These are phyloP conservation scores for Auanema sp. DNA, from an alignment of 2,888 invertebrate species.

Conservation along the genomic window DNA sequence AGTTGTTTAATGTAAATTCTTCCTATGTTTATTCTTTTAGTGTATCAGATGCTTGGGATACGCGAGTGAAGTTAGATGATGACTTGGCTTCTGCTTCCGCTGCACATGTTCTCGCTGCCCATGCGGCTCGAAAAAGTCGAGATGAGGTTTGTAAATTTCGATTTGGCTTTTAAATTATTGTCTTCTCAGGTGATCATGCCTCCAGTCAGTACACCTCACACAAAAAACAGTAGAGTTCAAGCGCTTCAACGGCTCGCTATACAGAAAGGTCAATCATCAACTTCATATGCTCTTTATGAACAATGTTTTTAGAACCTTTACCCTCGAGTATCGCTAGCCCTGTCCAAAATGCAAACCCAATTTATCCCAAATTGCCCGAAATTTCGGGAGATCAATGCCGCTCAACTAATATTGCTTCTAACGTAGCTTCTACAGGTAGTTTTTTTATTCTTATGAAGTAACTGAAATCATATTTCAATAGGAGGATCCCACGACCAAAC, in stretches of 20 bases:
- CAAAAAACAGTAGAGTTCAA: slow-evolving; percentile 56
- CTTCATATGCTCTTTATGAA: neutral
- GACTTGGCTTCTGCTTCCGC: slow-evolving; percentile 54
- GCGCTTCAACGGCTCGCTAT: slow-evolving; percentile 60
- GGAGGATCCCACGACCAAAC: slow-evolving; percentile 43
- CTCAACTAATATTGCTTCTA: slow-evolving; percentile 25
- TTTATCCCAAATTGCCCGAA: slow-evolving; percentile 45
- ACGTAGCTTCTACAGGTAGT: slow-evolving; percentile 33
- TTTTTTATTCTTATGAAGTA: neutral
- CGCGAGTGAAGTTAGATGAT: slow-evolving; percentile 55
- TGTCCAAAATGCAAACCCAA: slow-evolving; percentile 37
- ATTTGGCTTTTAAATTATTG: neutral
- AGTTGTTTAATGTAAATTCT: neutral
- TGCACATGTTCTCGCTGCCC: slow-evolving; percentile 56
- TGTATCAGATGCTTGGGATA: slow-evolving; percentile 63
- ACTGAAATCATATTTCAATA: neutral
- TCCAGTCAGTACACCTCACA: slow-evolving; percentile 52
- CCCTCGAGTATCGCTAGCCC: slow-evolving; percentile 29
- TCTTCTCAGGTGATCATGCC: slow-evolving; percentile 51
- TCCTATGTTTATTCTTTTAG: slow-evolving; percentile 48
- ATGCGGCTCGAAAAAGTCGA: slow-evolving; percentile 43
- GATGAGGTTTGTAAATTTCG: slow-evolving; percentile 26
- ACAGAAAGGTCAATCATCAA: slow-evolving; percentile 46
- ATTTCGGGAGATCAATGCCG: slow-evolving; percentile 39
- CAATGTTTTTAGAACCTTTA: slow-evolving; percentile 31